Evolutionary conservation across 1,140 invertebrate species (phyloP).

Genomic region (Drosophila biarmipes): DNA sequence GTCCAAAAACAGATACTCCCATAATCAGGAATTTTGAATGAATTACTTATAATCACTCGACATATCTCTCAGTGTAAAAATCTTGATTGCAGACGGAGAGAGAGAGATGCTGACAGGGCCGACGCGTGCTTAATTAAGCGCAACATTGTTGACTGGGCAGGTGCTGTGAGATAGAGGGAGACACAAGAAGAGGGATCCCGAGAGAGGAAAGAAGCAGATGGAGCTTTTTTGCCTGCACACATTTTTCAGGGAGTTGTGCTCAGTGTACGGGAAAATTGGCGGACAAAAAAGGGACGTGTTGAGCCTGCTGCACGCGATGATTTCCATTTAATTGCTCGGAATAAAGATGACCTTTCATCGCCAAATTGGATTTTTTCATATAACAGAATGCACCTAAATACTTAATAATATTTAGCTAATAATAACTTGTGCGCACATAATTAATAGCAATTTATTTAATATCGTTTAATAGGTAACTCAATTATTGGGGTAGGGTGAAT

Average conservation of each 20-base stretch:
- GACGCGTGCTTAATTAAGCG: constrained; percentile 77
- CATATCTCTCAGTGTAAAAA: constrained; percentile 6
- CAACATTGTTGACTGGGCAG: constrained; percentile 46
- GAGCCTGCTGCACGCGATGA: constrained; percentile 39
- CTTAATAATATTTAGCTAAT: constrained; percentile 27
- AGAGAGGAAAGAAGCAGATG: constrained; percentile 9
- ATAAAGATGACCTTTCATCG: constrained; percentile 35
- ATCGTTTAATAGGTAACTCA: constrained; percentile 3
- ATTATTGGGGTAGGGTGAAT: neutral
- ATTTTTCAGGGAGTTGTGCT: constrained; percentile 32
- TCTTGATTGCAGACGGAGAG: constrained; percentile 8
- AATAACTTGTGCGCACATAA: constrained; percentile 1
- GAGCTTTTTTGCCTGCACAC: constrained; percentile 49
- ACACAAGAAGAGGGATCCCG: neutral
- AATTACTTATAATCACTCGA: no score
- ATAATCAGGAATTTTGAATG: no score
- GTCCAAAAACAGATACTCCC: no score
- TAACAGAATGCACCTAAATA: constrained; percentile 5
- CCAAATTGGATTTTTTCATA: constrained; percentile 12
- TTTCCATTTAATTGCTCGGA: constrained; percentile 41
- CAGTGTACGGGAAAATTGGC: neutral
- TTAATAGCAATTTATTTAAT: constrained; percentile 9
- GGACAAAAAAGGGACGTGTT: neutral
- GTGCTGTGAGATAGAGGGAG: constrained; percentile 28
- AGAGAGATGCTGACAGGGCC: constrained; percentile 32